phyloP scores from a whole-genome alignment of 2,113 vertebrate species.

The Bufo bufo region DNA sequence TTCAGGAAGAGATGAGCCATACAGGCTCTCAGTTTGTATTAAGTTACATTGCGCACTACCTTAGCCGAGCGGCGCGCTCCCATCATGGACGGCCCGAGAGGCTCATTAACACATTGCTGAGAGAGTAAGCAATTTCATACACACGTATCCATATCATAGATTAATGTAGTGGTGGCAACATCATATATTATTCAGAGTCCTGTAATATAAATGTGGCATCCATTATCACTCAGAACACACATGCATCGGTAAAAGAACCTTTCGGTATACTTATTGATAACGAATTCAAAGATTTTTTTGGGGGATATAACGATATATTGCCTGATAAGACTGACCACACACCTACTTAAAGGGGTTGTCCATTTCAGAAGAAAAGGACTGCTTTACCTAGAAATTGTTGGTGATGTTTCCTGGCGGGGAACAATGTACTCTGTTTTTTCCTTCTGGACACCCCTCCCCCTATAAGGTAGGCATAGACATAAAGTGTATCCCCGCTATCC shows the following conservation, averaged over 20 bases:
- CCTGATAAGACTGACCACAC: too few relatives aligned
- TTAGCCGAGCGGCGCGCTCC: neutral
- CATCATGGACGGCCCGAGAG: constrained; percentile 4
- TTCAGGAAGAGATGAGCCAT: constrained; percentile 39
- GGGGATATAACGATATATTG: too few relatives aligned
- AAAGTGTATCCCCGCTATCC: too few relatives aligned
- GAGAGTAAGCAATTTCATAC: constrained; percentile 22
- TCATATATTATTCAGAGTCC: constrained; percentile 24
- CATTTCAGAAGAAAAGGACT: too few relatives aligned
- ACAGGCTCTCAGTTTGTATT: constrained; percentile 41
- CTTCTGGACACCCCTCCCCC: too few relatives aligned
- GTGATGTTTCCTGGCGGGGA: too few relatives aligned
- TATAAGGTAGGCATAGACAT: too few relatives aligned
- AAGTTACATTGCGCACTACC: constrained; percentile 20
- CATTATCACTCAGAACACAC: neutral
- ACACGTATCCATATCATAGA: neutral
- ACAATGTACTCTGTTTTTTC: too few relatives aligned
- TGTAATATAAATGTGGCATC: constrained; percentile 5
- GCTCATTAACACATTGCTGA: constrained; percentile 23
- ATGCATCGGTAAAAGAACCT: neutral
- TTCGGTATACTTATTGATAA: neutral
- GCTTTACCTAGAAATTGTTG: too few relatives aligned
- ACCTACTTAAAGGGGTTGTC: too few relatives aligned
- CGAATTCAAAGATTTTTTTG: too few relatives aligned
- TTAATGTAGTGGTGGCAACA: constrained; percentile 25